Percentiles rank a stretch among this genome's conserved stretches.
Evolutionary conservation across 2,113 vertebrate genomes (phyloP).

Genomic region (Eurypyga helias): DNA sequence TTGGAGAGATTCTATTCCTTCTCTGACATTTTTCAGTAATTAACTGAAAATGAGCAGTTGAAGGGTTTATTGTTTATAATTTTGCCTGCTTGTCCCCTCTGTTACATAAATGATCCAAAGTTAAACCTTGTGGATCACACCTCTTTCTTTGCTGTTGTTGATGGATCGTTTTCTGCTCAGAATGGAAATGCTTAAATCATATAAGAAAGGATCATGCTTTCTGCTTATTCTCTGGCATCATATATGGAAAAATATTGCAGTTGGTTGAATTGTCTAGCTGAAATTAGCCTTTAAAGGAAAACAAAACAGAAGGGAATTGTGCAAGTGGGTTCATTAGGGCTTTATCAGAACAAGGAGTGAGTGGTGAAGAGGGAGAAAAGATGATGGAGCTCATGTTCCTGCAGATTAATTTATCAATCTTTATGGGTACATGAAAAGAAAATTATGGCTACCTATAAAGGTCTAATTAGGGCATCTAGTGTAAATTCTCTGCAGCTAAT

Average conservation of each 20-base stretch:
- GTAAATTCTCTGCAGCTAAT: conserved; percentile 57
- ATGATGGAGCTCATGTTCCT: conserved; percentile 51
- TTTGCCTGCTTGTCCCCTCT: conserved; percentile 20
- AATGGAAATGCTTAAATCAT: conserved; percentile 83
- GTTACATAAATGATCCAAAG: conserved; percentile 57
- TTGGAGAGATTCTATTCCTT: neutral
- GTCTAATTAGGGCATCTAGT: conserved; percentile 64
- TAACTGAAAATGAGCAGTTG: conserved; percentile 14
- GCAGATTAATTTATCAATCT: conserved; percentile 68
- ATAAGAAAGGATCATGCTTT: conserved; percentile 76
- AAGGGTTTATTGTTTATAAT: conserved; percentile 25
- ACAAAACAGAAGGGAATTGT: conserved; percentile 71
- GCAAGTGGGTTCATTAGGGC: conserved; percentile 67
- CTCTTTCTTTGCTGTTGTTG: conserved; percentile 72
- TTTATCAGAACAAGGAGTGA: conserved; percentile 53
- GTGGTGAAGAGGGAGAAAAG: conserved; percentile 24
- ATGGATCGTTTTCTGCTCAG: conserved; percentile 73
- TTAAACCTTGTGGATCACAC: conserved; percentile 54
- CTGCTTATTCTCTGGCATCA: conserved; percentile 75
- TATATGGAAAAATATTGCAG: conserved; percentile 81
- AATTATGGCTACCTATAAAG: conserved; percentile 63
- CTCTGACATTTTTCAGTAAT: neutral
- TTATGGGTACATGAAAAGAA: conserved; percentile 69
- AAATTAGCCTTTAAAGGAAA: conserved; percentile 81
- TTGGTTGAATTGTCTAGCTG: conserved; percentile 74